These are phyloP conservation scores for Cryptoblepharus egeriae DNA, from an alignment of 2,797 vertebrate species.

Conservation along the genomic window DNA sequence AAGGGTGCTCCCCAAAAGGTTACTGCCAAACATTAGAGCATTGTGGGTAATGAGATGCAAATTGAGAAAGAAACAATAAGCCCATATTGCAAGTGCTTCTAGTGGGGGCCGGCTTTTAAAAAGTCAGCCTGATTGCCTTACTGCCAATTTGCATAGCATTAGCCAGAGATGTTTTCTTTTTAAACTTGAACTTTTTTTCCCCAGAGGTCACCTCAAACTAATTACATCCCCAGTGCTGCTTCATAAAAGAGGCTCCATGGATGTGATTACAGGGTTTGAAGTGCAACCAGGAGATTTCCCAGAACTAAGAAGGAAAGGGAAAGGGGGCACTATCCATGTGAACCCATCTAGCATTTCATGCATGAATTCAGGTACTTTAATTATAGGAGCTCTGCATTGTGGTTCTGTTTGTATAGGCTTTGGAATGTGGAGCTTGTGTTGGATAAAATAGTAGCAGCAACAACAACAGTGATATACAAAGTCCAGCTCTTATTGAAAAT, in stretches of 20 bases:
- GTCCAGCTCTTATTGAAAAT: not conserved
- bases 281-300: slow-evolving; percentile 49
- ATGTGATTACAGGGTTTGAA: slow-evolving; percentile 44
- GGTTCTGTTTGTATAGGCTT: not conserved
- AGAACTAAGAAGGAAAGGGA: not conserved
- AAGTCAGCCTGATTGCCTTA: slow-evolving; percentile 83
- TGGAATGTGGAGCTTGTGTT: not conserved
- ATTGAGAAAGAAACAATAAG: slow-evolving; percentile 82
- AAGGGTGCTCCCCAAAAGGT: slow-evolving; percentile 39
- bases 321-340: not conserved
- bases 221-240: slow-evolving; percentile 64
- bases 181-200: slow-evolving; percentile 69
- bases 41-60: slow-evolving; percentile 85
- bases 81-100: slow-evolving; percentile 72
- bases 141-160: slow-evolving; percentile 84
- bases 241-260: slow-evolving; percentile 56
- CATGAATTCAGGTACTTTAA: not conserved
- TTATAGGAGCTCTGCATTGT: not conserved
- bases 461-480: not conserved
- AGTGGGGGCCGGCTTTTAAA: slow-evolving; percentile 74
- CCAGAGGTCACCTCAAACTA: slow-evolving; percentile 78
- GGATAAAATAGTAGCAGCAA: not conserved
- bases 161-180: slow-evolving; percentile 75
- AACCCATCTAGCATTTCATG: slow-evolving; percentile 12
- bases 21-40: slow-evolving; percentile 64